Evolutionary conservation across 2,888 invertebrate species (phyloP), one percentile per base, ranked within the genome.

Genomic region (Tuberolachnus salignus): DNA sequence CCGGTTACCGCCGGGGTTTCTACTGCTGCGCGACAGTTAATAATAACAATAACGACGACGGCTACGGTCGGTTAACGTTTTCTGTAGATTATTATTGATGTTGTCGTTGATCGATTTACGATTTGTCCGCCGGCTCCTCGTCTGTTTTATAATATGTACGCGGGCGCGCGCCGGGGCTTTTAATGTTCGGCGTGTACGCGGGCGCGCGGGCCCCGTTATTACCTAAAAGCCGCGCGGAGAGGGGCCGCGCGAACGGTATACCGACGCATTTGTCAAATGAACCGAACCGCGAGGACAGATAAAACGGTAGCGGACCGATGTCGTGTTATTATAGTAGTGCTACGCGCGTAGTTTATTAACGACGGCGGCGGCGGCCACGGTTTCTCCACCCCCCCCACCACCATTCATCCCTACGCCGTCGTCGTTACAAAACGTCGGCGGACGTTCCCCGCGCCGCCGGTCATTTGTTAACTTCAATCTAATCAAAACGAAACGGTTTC

Each of bases 271-370:
- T 78, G 78, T 78, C 78, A 78, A 78, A 78, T 51, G 78, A 78
- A 78, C 69, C 78, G 78, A 75, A 75, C 75, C 75, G 75, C 75
- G 75, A 78, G 78, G 78, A 78, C 69, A 78, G 78, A 78, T 78
- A 78, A 78, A 78, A 69, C 69, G 69, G 44, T 16, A 55, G 11
- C 42, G n/a, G 63, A 74, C 53, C 23, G 44, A 4, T 14, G 23
- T 8, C 34, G 34, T 61, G 16, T 34, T 34, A 51, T 8, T 0
- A 23, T 13, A 26, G 21, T 13, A 8, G 21, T 14, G 34, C 51
- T 57, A 51, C 44, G 42, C 34, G 44, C 16, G 59, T 51, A 21
- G 78, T 78, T 78, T 78, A 78, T 78, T 78, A 78, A 78, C 75
- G 75, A 59, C 67, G 53, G 19, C 19, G n/a, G 59, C 13, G n/a